These are phyloP conservation scores for Pseudoips prasinana DNA, from an alignment of 2,888 invertebrate genomes.

Conservation along the genomic window DNA sequence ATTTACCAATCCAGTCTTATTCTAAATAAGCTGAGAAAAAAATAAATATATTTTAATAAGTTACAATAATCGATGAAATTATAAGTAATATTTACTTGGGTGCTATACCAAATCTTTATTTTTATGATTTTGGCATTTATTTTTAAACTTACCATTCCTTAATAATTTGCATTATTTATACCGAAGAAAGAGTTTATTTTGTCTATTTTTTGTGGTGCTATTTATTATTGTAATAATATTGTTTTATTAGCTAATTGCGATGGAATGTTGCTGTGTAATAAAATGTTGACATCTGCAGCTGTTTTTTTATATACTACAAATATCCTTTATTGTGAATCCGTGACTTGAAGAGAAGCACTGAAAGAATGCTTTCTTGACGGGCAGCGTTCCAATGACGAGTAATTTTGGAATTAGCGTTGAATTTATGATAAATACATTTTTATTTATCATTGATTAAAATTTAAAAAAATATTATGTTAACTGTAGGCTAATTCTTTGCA, in stretches of 20 bases:
- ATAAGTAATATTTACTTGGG: no score
- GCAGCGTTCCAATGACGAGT: no score
- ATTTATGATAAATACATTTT: no score
- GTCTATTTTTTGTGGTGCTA: conserved; percentile 29
- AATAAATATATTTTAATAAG: conserved; percentile 10
- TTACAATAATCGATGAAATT: no score
- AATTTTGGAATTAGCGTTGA: no score
- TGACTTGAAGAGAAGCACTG: no score
- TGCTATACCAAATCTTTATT: conserved; percentile 18
- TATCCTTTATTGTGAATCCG: no score
- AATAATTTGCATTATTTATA: conserved; percentile 22
- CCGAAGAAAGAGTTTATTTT: conserved; percentile 18
- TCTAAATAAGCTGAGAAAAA: no score
- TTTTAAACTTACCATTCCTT: conserved; percentile 46
- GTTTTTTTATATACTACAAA: conserved; percentile 1
- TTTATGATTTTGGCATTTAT: conserved; percentile 24
- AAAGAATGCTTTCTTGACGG: no score
- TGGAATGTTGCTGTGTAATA: conserved; percentile 12
- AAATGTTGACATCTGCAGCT: conserved; percentile 6
- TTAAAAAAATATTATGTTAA: no score
- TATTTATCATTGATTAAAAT: no score
- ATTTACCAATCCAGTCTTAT: conserved; percentile 34
- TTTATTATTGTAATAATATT: conserved; percentile 10
- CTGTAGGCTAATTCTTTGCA: no score
- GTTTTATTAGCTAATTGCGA: conserved; percentile 7